phyloP scores from a whole-genome alignment of 2,797 vertebrate species.

The Halcyon chelicuti region DNA sequence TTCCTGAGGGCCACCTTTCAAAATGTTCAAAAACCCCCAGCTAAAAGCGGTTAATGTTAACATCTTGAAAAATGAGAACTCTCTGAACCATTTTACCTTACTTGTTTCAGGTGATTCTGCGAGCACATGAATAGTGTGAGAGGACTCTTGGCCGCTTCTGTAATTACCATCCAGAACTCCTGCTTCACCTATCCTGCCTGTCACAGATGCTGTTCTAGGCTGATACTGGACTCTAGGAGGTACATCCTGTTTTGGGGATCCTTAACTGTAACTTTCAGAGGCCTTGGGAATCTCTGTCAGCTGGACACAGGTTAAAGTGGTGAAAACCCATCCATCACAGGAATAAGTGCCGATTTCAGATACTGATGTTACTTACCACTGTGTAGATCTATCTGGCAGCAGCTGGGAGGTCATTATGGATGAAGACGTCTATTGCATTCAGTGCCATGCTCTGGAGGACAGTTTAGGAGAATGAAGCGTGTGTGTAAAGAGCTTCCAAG shows the following conservation, averaged over 20 bases:
- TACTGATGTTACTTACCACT: neutral
- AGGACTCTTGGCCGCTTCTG: conserved; percentile 77
- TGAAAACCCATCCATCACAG: neutral
- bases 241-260: conserved; percentile 16
- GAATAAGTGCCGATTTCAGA: neutral
- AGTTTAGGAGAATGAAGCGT: neutral
- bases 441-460: neutral
- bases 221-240: conserved; percentile 73
- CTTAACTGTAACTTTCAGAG: neutral
- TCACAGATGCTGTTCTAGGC: conserved; percentile 76
- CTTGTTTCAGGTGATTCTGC: conserved; percentile 15
- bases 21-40: neutral
- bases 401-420: neutral
- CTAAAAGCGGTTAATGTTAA: neutral
- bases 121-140: conserved; percentile 74
- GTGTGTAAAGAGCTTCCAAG: neutral
- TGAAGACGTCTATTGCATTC: neutral
- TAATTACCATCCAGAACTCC: conserved; percentile 80
- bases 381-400: neutral
- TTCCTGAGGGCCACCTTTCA: neutral
- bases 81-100: neutral
- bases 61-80: neutral
- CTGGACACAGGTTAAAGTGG: neutral
- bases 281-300: neutral
- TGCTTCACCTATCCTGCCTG: conserved; percentile 82